Evolutionary conservation across 2,888 invertebrate species (phyloP).

Genomic region (Brachyptera risi): DNA sequence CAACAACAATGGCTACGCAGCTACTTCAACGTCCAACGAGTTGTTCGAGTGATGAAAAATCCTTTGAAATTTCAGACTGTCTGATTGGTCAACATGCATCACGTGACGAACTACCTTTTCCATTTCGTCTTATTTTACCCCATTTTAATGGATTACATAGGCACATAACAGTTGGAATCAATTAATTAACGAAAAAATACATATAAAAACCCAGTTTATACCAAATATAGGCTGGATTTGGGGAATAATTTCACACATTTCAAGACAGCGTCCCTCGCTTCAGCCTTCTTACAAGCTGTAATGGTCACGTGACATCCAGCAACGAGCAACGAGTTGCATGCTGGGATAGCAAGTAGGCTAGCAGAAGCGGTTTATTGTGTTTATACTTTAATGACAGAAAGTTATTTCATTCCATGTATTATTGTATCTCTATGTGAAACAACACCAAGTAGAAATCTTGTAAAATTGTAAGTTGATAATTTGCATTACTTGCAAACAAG

Average conservation of each 20-base stretch:
- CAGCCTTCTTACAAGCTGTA: conserved; percentile 19
- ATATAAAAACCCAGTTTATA: neutral
- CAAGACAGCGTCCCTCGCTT: conserved; percentile 26
- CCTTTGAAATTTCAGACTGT: conserved; percentile 39
- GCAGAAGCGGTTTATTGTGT: too few species aligned
- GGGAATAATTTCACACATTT: conserved; percentile 20
- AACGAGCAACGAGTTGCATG: conserved; percentile 5
- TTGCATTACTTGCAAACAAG: too few species aligned
- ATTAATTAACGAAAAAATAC: neutral
- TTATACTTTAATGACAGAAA: too few species aligned
- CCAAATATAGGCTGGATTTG: neutral
- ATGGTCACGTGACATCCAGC: conserved; percentile 27
- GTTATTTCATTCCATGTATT: too few species aligned
- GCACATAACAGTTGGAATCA: neutral
- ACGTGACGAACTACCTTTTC: conserved; percentile 37
- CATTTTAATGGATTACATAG: neutral
- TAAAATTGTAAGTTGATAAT: too few species aligned
- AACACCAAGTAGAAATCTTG: too few species aligned
- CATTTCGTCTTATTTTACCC: conserved; percentile 25
- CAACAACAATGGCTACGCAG: conserved; percentile 49
- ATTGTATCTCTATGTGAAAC: too few species aligned
- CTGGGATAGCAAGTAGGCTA: too few species aligned
- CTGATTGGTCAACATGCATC: conserved; percentile 40
- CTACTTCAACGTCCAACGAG: conserved; percentile 40
- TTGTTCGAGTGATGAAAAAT: conserved; percentile 40